Evolutionary conservation across 2,888 invertebrate genomes (phyloP), one percentile per base, ranked within the genome.

Genomic region (Pseudococcus viburni): DNA sequence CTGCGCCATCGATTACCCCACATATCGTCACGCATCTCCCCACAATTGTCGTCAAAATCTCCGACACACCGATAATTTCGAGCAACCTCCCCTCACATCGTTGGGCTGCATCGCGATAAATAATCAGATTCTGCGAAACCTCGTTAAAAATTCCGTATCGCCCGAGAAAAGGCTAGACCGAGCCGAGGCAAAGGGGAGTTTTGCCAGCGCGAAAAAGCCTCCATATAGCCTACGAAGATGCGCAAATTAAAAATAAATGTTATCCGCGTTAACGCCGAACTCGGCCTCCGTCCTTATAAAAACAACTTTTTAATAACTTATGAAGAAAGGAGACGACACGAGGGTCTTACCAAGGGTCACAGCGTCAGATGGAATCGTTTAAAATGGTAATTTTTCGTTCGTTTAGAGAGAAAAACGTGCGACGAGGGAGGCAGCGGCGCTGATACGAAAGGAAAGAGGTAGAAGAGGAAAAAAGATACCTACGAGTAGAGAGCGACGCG

Each of bases 191-290:
- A 3, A 33, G 26, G 26, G 26, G 26, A 33, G 3, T 33, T 33
- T 3, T 33, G 26, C 26, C 26, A 33, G 26, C 8, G 59, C 59
- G 59, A 59, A 59, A 51, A 51, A 51, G 19, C 59, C 8, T 59
- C 12, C 26, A 33, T 55, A 17, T 17, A 55, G 55, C 55, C 55
- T 17, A 19, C 19, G 59, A 59, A 19, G 68, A 73, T 33, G 68
- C 68, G 68, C 26, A 73, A 73, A 73, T 73, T 73, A 73, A 73
- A 73, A 73, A 73, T 73, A 73, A 73, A 73, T 73, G 68, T 73
- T 73, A 73, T 73, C 68, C 68, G 68, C 68, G 68, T 73, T 73
- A 73, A 73, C 68, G 22, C 68, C 68, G 64, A 73, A 73, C 22
- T 73, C 68, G 68, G 11, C 68, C 33, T 11, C 33, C 33, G 33